phyloP scores from a whole-genome alignment of 2,113 vertebrate genomes.

The Pomatorhinus ruficollis region DNA sequence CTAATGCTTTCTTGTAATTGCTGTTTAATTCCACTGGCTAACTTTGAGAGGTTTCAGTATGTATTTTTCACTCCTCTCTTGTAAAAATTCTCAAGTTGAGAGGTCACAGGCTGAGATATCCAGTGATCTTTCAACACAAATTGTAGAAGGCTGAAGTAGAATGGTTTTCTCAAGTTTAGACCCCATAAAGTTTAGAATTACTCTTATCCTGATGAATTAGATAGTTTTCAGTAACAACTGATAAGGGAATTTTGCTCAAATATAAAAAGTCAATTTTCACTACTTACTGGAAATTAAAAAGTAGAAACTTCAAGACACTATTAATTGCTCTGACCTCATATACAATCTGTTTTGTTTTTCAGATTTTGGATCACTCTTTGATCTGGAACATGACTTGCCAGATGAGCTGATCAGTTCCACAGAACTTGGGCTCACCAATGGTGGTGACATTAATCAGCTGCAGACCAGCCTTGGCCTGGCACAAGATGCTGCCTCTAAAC shows the following conservation, averaged over 20 bases:
- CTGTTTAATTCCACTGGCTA: not conserved
- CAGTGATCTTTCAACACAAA: not conserved
- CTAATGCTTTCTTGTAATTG: not conserved
- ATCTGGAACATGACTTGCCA: slow-evolving; percentile 96
- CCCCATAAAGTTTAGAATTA: not conserved
- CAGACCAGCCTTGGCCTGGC: slow-evolving; percentile 87
- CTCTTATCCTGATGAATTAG: not conserved
- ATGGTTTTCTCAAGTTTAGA: not conserved
- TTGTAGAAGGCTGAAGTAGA: not conserved
- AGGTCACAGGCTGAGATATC: not conserved
- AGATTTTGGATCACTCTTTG: slow-evolving; percentile 97
- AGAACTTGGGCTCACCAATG: slow-evolving; percentile 90
- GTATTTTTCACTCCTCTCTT: not conserved
- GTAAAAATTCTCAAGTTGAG: not conserved
- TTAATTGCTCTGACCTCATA: not conserved
- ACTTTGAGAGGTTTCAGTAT: not conserved
- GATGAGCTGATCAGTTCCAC: slow-evolving; percentile 96
- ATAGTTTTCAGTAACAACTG: not conserved
- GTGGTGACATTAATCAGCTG: slow-evolving; percentile 88
- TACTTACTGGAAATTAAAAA: not conserved
- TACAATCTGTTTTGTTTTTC: slow-evolving; percentile 32
- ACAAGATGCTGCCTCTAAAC: slow-evolving; percentile 95
- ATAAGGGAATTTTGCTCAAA: not conserved
- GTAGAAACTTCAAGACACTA: not conserved
- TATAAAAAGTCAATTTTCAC: not conserved